phyloP scores from a whole-genome alignment of 2,797 vertebrate genomes.

The Danionella dracula region DNA sequence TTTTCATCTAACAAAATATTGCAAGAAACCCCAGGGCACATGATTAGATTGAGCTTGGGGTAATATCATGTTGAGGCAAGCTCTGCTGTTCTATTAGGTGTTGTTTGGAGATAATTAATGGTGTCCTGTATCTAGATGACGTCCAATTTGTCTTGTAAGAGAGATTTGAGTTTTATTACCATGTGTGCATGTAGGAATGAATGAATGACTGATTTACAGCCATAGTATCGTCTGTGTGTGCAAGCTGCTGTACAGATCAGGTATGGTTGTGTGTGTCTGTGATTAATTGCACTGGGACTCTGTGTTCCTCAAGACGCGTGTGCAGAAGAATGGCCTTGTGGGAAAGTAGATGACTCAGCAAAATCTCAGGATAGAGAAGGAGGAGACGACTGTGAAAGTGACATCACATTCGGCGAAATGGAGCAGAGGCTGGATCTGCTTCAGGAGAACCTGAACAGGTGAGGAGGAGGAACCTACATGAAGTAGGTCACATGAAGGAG shows the following conservation, averaged over 20 bases:
- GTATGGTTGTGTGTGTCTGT: conserved; percentile 17
- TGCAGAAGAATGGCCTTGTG: conserved; percentile 71
- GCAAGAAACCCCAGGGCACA: background rate
- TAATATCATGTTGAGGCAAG: background rate
- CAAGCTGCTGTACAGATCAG: conserved; percentile 20
- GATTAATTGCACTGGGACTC: conserved; percentile 34
- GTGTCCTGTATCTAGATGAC: background rate
- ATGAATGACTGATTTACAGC: background rate
- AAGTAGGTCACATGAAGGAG: background rate
- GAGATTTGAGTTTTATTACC: background rate
- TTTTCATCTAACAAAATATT: background rate
- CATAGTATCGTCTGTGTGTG: background rate
- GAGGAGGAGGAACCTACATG: conserved; percentile 16
- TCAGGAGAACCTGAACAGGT: conserved; percentile 98
- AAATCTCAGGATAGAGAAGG: conserved; percentile 69
- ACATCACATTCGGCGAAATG: conserved; percentile 90
- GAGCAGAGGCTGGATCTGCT: conserved; percentile 92
- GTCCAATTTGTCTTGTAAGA: background rate
- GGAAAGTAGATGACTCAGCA: conserved; percentile 63
- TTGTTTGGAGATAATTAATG: background rate
- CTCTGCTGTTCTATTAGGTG: background rate
- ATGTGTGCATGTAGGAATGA: background rate
- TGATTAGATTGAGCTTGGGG: background rate
- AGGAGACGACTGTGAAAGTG: conserved; percentile 84
- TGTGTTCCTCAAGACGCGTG: conserved; percentile 64